phyloP scores from a whole-genome alignment of 2,113 vertebrate species.

The Tenebrosternarchus preto region DNA sequence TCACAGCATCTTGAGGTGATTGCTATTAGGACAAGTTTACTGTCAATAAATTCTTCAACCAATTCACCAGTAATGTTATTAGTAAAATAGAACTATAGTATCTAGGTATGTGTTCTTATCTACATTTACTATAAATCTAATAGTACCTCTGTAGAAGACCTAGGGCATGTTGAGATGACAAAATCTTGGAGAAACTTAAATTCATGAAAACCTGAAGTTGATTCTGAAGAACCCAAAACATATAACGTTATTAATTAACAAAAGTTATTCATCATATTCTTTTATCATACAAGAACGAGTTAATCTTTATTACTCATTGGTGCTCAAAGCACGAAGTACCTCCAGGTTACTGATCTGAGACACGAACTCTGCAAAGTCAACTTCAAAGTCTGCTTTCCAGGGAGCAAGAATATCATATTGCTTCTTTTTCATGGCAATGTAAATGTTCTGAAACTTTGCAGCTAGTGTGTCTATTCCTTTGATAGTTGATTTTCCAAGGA shows the following conservation, averaged over 20 bases:
- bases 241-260: neutral
- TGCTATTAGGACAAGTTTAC: too few relatives aligned
- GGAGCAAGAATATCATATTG: slow-evolving; percentile 79
- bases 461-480: slow-evolving; percentile 81
- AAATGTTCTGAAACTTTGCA: slow-evolving; percentile 77
- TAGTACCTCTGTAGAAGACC: slow-evolving; percentile 77
- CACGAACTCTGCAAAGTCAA: slow-evolving; percentile 78
- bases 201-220: slow-evolving; percentile 80
- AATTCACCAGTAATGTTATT: too few relatives aligned
- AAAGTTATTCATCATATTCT: neutral
- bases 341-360: slow-evolving; percentile 75
- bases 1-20: too few relatives aligned
- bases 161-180: slow-evolving; percentile 77
- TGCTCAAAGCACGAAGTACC: slow-evolving; percentile 62
- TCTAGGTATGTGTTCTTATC: too few relatives aligned
- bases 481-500: slow-evolving; percentile 75
- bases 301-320: neutral
- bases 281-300: neutral
- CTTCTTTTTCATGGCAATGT: slow-evolving; percentile 76
- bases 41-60: too few relatives aligned
- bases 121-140: too few relatives aligned
- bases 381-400: slow-evolving; percentile 77
- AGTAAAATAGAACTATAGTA: too few relatives aligned
- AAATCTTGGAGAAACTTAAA: slow-evolving; percentile 75
- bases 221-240: slow-evolving; percentile 64